Base-by-base conservation (phyloP, 1,140 invertebrate species). In the Zeugodacus cucurbitae region DNA sequence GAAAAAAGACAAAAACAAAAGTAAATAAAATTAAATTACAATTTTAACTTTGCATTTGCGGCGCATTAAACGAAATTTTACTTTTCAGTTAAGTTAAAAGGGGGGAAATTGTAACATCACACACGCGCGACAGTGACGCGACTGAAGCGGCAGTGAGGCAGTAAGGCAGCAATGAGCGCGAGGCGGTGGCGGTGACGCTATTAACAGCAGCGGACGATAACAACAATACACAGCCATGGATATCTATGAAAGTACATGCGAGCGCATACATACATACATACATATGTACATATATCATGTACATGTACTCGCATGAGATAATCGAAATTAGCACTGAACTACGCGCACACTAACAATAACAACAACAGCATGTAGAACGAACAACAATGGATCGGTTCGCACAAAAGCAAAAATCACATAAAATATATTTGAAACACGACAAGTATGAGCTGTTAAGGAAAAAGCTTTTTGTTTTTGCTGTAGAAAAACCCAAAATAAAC, bases 301-400 rank as follows among this genome's bases (percentile, higher is more conserved):
- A 41, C 58, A 26, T 58, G 82, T 85, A 41, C 41, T 22, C 14
- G 29, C 26, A 86, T 91, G 91, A 91, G 91, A 92, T 92, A 92
- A 92, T 91, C 91, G 89, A 90, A 92, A 92, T 92, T 92, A 92
- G 91, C 91, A 92, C 91, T 90, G 58, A 57, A 41, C 62, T 78
- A 57, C 41, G 34, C 44, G 48, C 67, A 7, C 20, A 74, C 20
- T 37, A 87, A 44, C 87, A 87, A 87, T 29, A 87, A 67, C 57
- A 87, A 87, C 20, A 32, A 87, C 32, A 67, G n/a, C 44, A 64
- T 57, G 6, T 59, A 44, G 57, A 64, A 87, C 59, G 2, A 37
- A 67, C n/a, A 64, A 87, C 54, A 87, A 87, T 87, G 34, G 59
- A 87, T 29, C 22, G 37, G 86, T 29, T 87, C 54, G 48, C 54